Percentiles rank a stretch among this genome's conserved stretches.
Evolutionary conservation across 2,888 invertebrate genomes (phyloP).

Genomic region (Mythimna impura): DNA sequence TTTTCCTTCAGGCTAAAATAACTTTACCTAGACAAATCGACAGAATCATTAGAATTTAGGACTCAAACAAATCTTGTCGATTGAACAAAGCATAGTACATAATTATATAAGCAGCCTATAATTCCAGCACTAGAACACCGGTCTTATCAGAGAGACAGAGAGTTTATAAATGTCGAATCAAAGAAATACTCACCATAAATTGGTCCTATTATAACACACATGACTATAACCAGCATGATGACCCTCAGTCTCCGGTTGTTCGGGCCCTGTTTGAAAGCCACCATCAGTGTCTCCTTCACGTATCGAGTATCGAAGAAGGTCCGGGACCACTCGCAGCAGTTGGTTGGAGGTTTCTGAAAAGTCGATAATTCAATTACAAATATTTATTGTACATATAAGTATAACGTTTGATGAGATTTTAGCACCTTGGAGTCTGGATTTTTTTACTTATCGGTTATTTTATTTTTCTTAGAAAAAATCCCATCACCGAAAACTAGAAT

Average conservation of each 20-base stretch:
- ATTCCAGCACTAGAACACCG: too few relatives aligned
- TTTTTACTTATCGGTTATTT: neutral
- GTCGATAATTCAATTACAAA: neutral
- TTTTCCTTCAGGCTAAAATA: too few relatives aligned
- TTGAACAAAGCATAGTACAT: too few relatives aligned
- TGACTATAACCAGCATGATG: conserved; percentile 94
- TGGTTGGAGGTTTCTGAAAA: conserved; percentile 81
- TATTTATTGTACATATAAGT: neutral
- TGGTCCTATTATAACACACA: conserved; percentile 96
- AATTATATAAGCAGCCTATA: too few relatives aligned
- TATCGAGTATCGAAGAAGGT: conserved; percentile 95
- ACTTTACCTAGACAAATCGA: too few relatives aligned
- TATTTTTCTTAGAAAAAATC: too few relatives aligned
- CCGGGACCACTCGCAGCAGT: conserved; percentile 89
- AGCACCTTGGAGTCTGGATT: neutral
- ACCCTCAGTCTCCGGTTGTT: conserved; percentile 94
- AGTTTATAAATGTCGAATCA: neutral
- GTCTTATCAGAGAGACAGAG: too few relatives aligned
- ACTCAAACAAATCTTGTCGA: too few relatives aligned
- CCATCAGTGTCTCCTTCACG: conserved; percentile 94
- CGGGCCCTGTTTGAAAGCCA: conserved; percentile 95
- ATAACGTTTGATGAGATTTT: neutral
- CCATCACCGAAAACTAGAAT: too few relatives aligned
- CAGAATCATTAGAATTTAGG: too few relatives aligned
- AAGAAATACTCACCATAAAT: conserved; percentile 92